A percentile compares a stretch with the other conserved stretches of the same genome.
Evolutionary conservation across 2,113 vertebrate species (phyloP).

Genomic region (Epinephelus cyanopodus): DNA sequence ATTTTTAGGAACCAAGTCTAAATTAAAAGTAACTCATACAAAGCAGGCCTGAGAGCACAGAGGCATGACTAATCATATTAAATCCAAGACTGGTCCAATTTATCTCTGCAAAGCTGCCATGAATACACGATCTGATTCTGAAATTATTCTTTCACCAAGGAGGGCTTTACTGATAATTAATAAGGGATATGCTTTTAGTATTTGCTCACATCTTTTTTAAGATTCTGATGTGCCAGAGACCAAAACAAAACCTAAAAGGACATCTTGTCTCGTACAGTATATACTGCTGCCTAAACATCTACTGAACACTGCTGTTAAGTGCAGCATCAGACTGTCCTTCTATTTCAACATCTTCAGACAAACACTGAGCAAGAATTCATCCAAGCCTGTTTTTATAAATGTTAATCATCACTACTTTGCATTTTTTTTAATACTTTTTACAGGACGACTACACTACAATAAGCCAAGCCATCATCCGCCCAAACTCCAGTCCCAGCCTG

Average conservation of each 20-base stretch:
- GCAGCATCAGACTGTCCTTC: background rate
- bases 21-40: slow-evolving; percentile 49
- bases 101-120: slow-evolving; percentile 41
- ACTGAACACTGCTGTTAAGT: background rate
- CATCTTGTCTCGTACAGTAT: background rate
- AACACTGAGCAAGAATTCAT: background rate
- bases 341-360: background rate
- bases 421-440: background rate
- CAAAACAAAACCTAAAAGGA: background rate
- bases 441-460: slow-evolving; percentile 3
- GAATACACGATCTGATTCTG: slow-evolving; percentile 48
- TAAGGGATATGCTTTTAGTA: background rate
- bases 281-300: background rate
- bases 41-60: slow-evolving; percentile 31
- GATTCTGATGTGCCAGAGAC: background rate
- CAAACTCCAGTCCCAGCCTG: slow-evolving; percentile 76
- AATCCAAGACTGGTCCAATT: slow-evolving; percentile 31
- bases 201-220: background rate
- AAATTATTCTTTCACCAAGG: slow-evolving; percentile 13
- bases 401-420: background rate
- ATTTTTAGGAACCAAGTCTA: slow-evolving; percentile 31
- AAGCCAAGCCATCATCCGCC: slow-evolving; percentile 87
- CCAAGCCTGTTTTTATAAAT: background rate
- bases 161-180: slow-evolving; percentile 36
- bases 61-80: slow-evolving; percentile 64